Evolutionary conservation across 2,797 vertebrate species (phyloP).

Genomic region (Mormyrops attenuatus): DNA sequence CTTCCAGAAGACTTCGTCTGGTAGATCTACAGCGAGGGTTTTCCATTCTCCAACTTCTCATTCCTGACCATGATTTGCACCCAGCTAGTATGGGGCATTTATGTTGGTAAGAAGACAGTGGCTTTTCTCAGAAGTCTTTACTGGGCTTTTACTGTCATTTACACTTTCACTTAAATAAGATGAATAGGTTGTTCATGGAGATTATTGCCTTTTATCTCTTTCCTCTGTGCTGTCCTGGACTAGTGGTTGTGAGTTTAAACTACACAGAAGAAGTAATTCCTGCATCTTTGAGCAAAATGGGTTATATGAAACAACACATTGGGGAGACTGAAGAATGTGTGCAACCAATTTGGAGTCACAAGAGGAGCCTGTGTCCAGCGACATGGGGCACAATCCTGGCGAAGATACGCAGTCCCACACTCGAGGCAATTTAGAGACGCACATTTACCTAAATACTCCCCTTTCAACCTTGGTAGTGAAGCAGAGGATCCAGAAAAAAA

Average conservation of each 20-base stretch:
- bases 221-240: background rate
- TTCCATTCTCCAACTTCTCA: background rate
- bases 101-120: background rate
- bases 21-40: background rate
- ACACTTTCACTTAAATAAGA: background rate
- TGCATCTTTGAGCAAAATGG: background rate
- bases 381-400: background rate
- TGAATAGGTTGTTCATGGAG: background rate
- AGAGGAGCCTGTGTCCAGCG: background rate
- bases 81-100: background rate
- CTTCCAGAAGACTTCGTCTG: background rate
- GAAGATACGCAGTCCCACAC: background rate
- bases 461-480: background rate
- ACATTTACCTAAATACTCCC: background rate
- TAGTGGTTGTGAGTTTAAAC: background rate
- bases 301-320: slow-evolving; percentile 1
- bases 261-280: background rate
- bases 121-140: background rate
- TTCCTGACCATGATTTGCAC: background rate
- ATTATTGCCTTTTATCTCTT: slow-evolving; percentile 3
- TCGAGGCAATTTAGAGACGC: background rate
- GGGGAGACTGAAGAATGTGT: background rate
- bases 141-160: background rate
- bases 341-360: background rate
- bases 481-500: background rate